Evolutionary conservation across 2,888 invertebrate genomes (phyloP).

Genomic region (Diaphora mendica): DNA sequence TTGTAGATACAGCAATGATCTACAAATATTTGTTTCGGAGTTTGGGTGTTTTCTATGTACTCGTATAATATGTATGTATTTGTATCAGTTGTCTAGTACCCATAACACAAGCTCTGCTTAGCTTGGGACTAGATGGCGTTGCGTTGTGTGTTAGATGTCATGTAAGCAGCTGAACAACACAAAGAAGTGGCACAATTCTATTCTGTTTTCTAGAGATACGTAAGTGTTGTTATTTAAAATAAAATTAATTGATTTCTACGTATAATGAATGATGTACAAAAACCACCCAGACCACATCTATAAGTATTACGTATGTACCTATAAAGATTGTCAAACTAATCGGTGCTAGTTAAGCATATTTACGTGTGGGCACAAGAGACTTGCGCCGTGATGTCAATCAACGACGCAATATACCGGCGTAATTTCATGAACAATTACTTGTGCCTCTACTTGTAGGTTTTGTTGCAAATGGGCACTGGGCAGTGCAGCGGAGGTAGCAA

Average conservation of each 20-base stretch:
- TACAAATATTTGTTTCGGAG: too few species aligned
- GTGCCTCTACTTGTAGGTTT: slow-evolving; percentile 39
- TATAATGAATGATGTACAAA: background rate
- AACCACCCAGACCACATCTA: background rate
- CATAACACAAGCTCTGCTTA: too few species aligned
- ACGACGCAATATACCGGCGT: slow-evolving; percentile 34
- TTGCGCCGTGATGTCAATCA: slow-evolving; percentile 64
- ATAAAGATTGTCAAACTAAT: slow-evolving; percentile 34
- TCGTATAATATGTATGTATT: too few species aligned
- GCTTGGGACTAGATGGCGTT: too few species aligned
- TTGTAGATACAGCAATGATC: too few species aligned
- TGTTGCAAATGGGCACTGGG: slow-evolving; percentile 65
- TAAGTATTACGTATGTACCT: slow-evolving; percentile 3
- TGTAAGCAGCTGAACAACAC: background rate
- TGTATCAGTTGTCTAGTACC: too few species aligned
- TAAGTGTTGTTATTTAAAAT: background rate
- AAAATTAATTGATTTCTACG: background rate
- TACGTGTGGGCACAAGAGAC: slow-evolving; percentile 53
- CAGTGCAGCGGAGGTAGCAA: slow-evolving; percentile 60
- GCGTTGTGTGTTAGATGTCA: too few species aligned
- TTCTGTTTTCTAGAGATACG: background rate
- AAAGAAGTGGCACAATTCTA: background rate
- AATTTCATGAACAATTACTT: slow-evolving; percentile 28
- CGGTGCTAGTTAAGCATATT: slow-evolving; percentile 41
- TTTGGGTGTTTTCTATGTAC: too few species aligned